Evolutionary conservation across 2,797 vertebrate species (phyloP).

Genomic region (Acomys russatus): DNA sequence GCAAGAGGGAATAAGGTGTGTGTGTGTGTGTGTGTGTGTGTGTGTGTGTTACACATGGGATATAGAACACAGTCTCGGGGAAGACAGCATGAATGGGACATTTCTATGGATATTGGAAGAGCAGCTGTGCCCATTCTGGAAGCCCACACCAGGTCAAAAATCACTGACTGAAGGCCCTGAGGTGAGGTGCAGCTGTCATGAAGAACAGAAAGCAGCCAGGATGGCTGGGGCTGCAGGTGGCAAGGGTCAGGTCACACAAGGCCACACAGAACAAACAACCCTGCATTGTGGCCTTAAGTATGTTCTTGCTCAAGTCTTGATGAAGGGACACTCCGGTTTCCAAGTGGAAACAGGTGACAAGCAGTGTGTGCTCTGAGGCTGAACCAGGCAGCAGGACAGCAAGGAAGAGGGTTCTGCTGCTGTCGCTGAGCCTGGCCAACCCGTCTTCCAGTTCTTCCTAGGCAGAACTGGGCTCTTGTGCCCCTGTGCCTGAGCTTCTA

Average conservation of each 20-base stretch:
- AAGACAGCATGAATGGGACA: background rate
- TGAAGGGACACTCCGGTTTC: background rate
- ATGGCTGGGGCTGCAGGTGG: background rate
- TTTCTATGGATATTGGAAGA: background rate
- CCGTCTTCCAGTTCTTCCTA: rapidly evolving
- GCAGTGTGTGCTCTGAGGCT: background rate
- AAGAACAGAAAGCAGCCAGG: background rate
- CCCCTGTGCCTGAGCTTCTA: rapidly evolving
- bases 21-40: background rate
- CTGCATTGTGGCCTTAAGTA: background rate
- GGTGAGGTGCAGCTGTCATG: rapidly evolving
- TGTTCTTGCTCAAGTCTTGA: background rate
- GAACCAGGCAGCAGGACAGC: background rate
- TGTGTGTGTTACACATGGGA: rapidly evolving
- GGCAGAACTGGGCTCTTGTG: rapidly evolving
- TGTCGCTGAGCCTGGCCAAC: background rate
- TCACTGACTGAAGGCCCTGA: background rate
- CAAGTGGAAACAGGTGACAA: background rate
- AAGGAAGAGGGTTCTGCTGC: rapidly evolving
- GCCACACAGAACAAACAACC: background rate
- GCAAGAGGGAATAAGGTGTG: background rate
- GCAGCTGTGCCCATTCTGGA: background rate
- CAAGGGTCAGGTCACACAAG: rapidly evolving
- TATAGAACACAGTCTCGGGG: background rate
- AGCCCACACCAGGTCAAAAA: background rate